phyloP scores from a whole-genome alignment of 2,797 vertebrate genomes.

The Hafferia zeledoni region DNA sequence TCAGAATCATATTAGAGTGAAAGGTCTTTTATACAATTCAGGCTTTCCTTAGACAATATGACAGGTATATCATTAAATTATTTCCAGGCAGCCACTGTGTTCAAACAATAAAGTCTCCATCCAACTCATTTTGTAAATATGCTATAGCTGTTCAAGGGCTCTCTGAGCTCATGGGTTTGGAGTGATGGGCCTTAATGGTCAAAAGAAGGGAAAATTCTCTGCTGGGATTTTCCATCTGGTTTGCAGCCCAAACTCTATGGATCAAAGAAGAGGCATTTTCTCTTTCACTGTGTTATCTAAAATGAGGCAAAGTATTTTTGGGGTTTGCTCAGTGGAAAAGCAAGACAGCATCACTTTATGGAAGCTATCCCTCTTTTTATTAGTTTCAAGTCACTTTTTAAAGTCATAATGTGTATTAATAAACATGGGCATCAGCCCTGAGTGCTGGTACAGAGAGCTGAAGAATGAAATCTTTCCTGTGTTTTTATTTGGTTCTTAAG shows the following conservation, averaged over 20 bases:
- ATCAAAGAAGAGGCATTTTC: slow-evolving; percentile 60
- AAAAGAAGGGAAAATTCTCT: slow-evolving; percentile 43
- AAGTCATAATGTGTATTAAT: background rate
- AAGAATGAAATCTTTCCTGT: background rate
- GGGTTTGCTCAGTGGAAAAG: slow-evolving; percentile 48
- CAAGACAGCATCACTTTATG: background rate
- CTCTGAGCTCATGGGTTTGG: slow-evolving; percentile 18
- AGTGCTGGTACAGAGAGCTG: background rate
- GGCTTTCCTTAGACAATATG: background rate
- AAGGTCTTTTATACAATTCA: slow-evolving; percentile 6
- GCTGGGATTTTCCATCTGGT: slow-evolving; percentile 58
- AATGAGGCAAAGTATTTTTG: slow-evolving; percentile 53
- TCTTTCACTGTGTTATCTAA: slow-evolving; percentile 33
- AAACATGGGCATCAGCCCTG: background rate
- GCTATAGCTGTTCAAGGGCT: slow-evolving; percentile 8
- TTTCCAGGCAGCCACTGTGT: slow-evolving; percentile 26
- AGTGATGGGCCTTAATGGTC: slow-evolving; percentile 20
- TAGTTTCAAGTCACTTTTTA: slow-evolving; percentile 28
- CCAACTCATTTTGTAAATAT: slow-evolving; percentile 32
- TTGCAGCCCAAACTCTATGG: slow-evolving; percentile 8
- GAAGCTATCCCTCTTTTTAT: slow-evolving; percentile 38
- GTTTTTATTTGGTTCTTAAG: background rate
- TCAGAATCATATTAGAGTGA: background rate
- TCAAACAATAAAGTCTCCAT: slow-evolving; percentile 8
- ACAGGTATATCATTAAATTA: background rate